Percentiles rank a stretch among this genome's conserved stretches.
phyloP scores from a whole-genome alignment of 2,113 vertebrate species.

The Centrocercus urophasianus region DNA sequence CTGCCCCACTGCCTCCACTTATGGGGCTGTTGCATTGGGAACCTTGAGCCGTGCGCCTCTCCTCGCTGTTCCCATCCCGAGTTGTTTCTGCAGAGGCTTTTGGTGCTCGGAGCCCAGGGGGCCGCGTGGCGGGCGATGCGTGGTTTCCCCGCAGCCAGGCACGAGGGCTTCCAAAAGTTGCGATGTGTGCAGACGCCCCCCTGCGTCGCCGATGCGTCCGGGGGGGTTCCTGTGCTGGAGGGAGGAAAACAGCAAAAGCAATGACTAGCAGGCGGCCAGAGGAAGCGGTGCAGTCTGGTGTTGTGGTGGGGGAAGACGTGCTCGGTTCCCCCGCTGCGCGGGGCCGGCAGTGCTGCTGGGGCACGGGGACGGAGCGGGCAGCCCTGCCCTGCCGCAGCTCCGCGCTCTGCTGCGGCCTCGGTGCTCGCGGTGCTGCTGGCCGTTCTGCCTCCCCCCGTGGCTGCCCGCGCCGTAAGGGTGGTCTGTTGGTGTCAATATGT shows the following conservation, averaged over 20 bases:
- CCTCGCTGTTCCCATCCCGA: neutral
- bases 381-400: no score
- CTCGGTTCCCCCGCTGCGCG: no score
- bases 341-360: no score
- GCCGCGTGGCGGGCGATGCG: neutral
- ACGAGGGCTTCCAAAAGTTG: neutral
- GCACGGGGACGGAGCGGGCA: no score
- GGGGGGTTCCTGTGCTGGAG: neutral
- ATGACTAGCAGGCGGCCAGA: neutral
- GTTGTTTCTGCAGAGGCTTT: neutral
- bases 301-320: no score
- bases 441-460: neutral
- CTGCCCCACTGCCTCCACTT: no score
- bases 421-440: no score
- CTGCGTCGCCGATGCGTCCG: neutral
- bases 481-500: neutral
- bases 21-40: no score
- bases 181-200: neutral
- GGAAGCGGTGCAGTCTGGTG: no score
- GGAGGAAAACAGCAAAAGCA: neutral
- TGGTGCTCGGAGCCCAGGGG: neutral
- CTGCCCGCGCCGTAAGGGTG: constrained; percentile 6
- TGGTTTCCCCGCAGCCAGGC: neutral
- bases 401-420: no score
- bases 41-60: no score